A percentile compares a stretch with the other conserved stretches of the same genome.
Evolutionary conservation across 2,113 vertebrate genomes (phyloP).

Genomic region (Phrynosoma platyrhinos): DNA sequence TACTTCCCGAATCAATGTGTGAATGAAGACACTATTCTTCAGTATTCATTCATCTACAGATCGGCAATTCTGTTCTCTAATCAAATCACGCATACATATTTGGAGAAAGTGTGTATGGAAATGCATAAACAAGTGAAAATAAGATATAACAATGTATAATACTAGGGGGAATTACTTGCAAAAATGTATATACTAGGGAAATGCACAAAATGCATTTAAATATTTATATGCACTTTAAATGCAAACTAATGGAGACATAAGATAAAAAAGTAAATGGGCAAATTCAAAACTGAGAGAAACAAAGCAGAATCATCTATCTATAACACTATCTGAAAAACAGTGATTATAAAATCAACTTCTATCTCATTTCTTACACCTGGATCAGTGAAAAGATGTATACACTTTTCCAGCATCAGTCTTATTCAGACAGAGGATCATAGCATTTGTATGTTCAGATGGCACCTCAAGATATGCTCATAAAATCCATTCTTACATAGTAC

Average conservation of each 20-base stretch:
- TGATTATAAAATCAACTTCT: not conserved
- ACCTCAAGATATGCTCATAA: too few species aligned
- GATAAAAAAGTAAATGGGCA: too few species aligned
- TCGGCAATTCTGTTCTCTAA: not conserved
- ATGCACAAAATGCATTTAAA: not conserved
- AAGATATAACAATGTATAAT: not conserved
- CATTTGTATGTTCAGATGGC: too few species aligned
- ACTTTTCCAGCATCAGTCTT: not conserved
- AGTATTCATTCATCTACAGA: not conserved
- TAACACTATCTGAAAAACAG: not conserved
- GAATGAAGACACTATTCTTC: not conserved
- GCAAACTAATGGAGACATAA: too few species aligned
- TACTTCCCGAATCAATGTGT: too few species aligned
- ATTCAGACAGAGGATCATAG: too few species aligned
- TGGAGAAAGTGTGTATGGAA: not conserved
- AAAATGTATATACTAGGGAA: not conserved
- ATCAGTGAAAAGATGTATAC: not conserved
- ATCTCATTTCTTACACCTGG: not conserved
- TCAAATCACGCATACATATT: not conserved
- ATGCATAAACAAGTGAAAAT: not conserved
- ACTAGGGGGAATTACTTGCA: not conserved
- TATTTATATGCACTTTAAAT: not conserved
- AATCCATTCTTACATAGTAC: not conserved
- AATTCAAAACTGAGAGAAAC: too few species aligned
- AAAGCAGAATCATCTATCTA: not conserved